Conservation (phyloP, 1,140 invertebrate species). For the Tachypleus tridentatus region DNA sequence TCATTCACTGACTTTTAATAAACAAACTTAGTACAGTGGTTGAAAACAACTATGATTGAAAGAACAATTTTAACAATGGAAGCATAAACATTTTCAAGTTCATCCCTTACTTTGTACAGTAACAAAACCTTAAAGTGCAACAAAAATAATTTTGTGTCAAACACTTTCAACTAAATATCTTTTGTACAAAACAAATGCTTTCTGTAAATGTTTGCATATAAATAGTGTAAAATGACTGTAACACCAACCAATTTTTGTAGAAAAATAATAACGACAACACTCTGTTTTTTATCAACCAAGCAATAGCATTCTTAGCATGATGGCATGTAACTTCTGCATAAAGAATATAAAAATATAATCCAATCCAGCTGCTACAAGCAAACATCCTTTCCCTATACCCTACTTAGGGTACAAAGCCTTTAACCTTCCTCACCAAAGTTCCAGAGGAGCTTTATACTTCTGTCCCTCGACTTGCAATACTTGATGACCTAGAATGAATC, state of each 20-base stretch:
- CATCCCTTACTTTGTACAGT: not conserved
- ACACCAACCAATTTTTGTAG: constrained; percentile 20
- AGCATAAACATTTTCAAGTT: constrained; percentile 5
- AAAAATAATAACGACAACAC: constrained; percentile 21
- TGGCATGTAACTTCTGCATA: constrained; percentile 17
- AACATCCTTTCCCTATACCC: constrained; percentile 4
- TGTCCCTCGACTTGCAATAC: constrained; percentile 59
- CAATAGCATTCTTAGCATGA: constrained; percentile 17
- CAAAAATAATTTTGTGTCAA: not conserved
- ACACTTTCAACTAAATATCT: not conserved
- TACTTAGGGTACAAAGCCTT: constrained; percentile 10
- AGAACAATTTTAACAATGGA: constrained; percentile 7
- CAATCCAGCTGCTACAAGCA: constrained; percentile 15
- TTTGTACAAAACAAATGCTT: not conserved
- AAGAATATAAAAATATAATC: constrained; percentile 22
- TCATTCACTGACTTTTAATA: too few species aligned
- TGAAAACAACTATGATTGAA: too few species aligned
- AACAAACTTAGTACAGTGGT: too few species aligned
- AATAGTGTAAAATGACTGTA: constrained; percentile 20
- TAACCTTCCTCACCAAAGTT: constrained; percentile 40
- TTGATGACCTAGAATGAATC: constrained; percentile 70
- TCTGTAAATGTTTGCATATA: constrained; percentile 13
- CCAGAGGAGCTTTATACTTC: constrained; percentile 91
- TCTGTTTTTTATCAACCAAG: constrained; percentile 20
- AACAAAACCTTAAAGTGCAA: not conserved